Evolutionary conservation across 2,888 invertebrate genomes (phyloP).

Genomic region (Xylocampa areola): DNA sequence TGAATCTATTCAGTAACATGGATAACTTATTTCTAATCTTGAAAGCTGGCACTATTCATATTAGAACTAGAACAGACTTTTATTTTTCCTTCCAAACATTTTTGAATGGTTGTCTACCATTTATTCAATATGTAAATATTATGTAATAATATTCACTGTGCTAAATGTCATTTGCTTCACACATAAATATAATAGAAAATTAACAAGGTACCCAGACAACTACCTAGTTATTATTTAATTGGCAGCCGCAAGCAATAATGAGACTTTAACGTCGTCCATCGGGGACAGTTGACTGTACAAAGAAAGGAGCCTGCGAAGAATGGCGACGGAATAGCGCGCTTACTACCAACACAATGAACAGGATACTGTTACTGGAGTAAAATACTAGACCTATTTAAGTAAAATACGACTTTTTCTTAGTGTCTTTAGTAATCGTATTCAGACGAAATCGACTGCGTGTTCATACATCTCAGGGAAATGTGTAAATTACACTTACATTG

Average conservation of each 20-base stretch:
- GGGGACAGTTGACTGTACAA: constrained; percentile 2
- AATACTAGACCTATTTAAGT: not conserved
- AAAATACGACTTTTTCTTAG: no score
- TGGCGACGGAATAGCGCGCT: constrained; percentile 7
- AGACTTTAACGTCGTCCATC: not conserved
- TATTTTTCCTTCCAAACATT: constrained; percentile 1
- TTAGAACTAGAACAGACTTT: constrained; percentile 7
- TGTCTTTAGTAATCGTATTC: no score
- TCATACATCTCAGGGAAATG: not conserved
- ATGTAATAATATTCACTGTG: no score
- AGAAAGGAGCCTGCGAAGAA: constrained; percentile 2
- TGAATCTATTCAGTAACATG: constrained; percentile 1
- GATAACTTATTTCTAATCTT: constrained; percentile 1
- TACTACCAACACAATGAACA: constrained; percentile 9
- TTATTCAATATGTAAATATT: not conserved
- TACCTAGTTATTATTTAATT: not conserved
- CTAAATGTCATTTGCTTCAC: no score
- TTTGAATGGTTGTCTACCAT: no score
- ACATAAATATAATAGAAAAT: no score
- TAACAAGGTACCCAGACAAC: not conserved
- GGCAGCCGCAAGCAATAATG: constrained; percentile 3
- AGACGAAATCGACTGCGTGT: no score
- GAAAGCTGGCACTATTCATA: not conserved
- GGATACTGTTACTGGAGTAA: not conserved
- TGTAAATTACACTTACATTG: constrained; percentile 7